A percentile compares a stretch with the other conserved stretches of the same genome.
Evolutionary conservation across 2,888 invertebrate genomes (phyloP).

Genomic region (Drosophila helvetica): DNA sequence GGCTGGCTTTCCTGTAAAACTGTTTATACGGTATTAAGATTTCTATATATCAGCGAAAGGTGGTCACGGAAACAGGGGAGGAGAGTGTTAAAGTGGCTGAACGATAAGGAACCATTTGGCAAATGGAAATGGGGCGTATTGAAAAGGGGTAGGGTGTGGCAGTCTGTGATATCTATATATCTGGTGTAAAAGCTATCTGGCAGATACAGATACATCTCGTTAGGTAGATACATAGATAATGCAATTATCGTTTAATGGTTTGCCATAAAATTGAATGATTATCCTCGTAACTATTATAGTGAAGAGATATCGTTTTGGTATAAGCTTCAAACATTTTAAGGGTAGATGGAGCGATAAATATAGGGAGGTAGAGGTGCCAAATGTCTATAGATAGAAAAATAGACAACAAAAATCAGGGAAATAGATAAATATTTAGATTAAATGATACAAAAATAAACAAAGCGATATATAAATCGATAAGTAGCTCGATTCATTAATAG

Average conservation of each 20-base stretch:
- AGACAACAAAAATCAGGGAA: too few relatives aligned
- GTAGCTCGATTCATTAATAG: too few relatives aligned
- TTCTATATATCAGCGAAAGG: conserved; percentile 6
- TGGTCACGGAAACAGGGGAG: too few relatives aligned
- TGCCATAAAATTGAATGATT: neutral
- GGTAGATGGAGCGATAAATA: neutral
- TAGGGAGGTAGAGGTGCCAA: neutral
- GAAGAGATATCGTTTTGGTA: neutral
- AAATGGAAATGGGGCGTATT: neutral
- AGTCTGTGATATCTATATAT: neutral
- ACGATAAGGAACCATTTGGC: conserved; percentile 4
- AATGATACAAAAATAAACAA: too few relatives aligned
- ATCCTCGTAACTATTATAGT: neutral
- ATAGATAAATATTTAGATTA: too few relatives aligned
- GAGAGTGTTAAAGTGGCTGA: neutral
- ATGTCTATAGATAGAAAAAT: too few relatives aligned
- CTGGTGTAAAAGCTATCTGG: neutral
- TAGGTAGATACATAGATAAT: neutral
- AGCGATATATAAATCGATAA: too few relatives aligned
- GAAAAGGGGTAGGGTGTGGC: neutral
- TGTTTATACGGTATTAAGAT: conserved; percentile 25
- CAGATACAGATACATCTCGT: neutral
- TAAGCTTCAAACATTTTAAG: neutral
- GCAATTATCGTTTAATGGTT: neutral
- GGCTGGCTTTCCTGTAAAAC: conserved; percentile 5